phyloP scores from a whole-genome alignment of 2,888 invertebrate species.

The Pseudococcus viburni region DNA sequence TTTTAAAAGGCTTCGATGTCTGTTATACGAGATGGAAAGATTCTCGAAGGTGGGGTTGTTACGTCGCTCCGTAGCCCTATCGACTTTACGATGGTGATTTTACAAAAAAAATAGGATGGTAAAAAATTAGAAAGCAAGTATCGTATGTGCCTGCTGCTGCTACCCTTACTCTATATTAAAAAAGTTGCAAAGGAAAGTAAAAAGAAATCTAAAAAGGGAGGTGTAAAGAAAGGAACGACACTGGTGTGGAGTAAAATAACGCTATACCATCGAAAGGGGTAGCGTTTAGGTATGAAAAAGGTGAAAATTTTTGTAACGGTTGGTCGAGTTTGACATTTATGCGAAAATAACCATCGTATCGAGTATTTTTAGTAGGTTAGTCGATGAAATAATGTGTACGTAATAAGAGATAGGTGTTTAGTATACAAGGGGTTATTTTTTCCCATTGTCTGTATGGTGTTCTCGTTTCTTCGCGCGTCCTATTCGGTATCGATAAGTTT shows the following conservation, averaged over 20 bases:
- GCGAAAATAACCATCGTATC: conserved; percentile 31
- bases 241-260: background rate
- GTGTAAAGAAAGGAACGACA: background rate
- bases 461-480: background rate
- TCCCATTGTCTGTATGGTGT: background rate
- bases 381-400: conserved; percentile 5
- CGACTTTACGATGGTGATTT: background rate
- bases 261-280: background rate
- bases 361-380: conserved; percentile 31
- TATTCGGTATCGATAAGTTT: background rate
- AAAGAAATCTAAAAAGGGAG: background rate
- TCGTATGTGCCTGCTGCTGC: background rate
- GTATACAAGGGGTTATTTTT: background rate
- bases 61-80: background rate
- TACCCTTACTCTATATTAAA: background rate
- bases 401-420: background rate
- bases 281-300: background rate
- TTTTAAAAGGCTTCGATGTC: conserved; percentile 12
- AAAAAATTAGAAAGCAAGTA: background rate
- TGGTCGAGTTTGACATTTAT: conserved; percentile 48
- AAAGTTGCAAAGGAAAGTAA: background rate
- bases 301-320: conserved; percentile 48
- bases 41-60: background rate
- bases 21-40: conserved; percentile 15
- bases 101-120: background rate